Conservation (phyloP, 2,797 vertebrate genomes). For the Aeoliscus strigatus region DNA sequence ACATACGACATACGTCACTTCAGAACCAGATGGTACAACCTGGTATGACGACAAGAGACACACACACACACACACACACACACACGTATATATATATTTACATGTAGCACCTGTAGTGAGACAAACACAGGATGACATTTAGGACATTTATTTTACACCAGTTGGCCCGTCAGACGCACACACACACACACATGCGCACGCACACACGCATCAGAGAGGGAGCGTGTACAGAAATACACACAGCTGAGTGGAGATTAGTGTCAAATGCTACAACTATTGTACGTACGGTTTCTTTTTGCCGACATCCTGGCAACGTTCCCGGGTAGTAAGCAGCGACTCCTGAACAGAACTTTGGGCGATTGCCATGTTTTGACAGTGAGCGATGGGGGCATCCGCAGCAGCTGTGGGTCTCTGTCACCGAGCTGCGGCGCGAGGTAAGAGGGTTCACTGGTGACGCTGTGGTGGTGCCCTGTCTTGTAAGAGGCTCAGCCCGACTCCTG, state of each 20-base stretch:
- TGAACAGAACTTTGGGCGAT: conserved; percentile 38
- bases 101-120: too few relatives aligned
- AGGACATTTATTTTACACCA: too few relatives aligned
- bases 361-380: conserved; percentile 64
- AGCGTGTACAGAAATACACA: conserved; percentile 20
- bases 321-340: conserved; percentile 50
- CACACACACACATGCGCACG: too few relatives aligned
- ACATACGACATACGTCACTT: too few relatives aligned
- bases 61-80: too few relatives aligned
- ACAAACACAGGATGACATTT: too few relatives aligned
- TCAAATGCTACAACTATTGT: conserved; percentile 45
- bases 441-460: conserved; percentile 38
- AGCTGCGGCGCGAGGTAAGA: too few relatives aligned
- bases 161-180: too few relatives aligned
- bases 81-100: too few relatives aligned
- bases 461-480: conserved; percentile 30
- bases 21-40: too few relatives aligned
- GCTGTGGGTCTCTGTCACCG: conserved; percentile 69
- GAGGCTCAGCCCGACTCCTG: conserved; percentile 52
- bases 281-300: conserved; percentile 46
- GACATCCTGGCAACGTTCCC: conserved; percentile 46
- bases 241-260: conserved; percentile 41
- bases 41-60: too few relatives aligned
- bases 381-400: conserved; percentile 60
- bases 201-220: conserved; percentile 3